Evolutionary conservation across 2,888 invertebrate species (phyloP).

Genomic region (Hirtodrosophila duncani): DNA sequence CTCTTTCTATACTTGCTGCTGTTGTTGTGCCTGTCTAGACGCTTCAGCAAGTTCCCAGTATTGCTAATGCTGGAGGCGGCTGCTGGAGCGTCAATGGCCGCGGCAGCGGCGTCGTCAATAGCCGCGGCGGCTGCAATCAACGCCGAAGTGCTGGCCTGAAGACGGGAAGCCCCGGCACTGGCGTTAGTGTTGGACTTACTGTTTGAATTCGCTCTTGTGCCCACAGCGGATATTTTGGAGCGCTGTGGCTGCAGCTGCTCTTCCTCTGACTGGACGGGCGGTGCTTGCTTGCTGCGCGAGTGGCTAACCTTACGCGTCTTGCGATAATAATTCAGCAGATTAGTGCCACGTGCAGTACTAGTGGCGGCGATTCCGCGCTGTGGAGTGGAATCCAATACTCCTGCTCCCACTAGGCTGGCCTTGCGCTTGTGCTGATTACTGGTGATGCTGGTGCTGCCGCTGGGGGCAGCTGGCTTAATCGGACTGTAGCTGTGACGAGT

Average conservation of each 20-base stretch:
- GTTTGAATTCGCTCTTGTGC: conserved; percentile 13
- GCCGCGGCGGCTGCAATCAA: conserved; percentile 51
- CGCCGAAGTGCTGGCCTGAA: conserved; percentile 42
- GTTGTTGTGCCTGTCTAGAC: conserved; percentile 28
- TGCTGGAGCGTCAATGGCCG: too few species aligned
- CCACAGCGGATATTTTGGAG: too few species aligned
- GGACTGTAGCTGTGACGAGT: conserved; percentile 32
- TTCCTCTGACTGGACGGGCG: conserved; percentile 18
- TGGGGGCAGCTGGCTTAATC: too few species aligned
- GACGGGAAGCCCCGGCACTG: conserved; percentile 29
- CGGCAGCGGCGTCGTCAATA: conserved; percentile 31
- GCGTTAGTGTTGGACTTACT: conserved; percentile 17
- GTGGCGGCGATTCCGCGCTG: conserved; percentile 42
- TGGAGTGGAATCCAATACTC: conserved; percentile 39
- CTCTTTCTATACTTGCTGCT: conserved; percentile 25
- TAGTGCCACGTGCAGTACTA: conserved; percentile 48
- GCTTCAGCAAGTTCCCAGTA: conserved; percentile 24
- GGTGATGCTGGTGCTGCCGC: conserved; percentile 5
- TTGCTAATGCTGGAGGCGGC: conserved; percentile 16
- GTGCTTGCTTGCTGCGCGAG: conserved; percentile 41
- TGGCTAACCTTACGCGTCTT: conserved; percentile 76
- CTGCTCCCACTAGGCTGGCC: conserved; percentile 13
- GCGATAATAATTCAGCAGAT: conserved; percentile 77
- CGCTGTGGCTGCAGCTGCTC: conserved; percentile 12
- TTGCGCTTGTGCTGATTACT: conserved; percentile 23